Percentiles rank a stretch among this genome's conserved stretches.
Evolutionary conservation across 1,140 invertebrate genomes (phyloP).

Genomic region (Heliothis virescens): DNA sequence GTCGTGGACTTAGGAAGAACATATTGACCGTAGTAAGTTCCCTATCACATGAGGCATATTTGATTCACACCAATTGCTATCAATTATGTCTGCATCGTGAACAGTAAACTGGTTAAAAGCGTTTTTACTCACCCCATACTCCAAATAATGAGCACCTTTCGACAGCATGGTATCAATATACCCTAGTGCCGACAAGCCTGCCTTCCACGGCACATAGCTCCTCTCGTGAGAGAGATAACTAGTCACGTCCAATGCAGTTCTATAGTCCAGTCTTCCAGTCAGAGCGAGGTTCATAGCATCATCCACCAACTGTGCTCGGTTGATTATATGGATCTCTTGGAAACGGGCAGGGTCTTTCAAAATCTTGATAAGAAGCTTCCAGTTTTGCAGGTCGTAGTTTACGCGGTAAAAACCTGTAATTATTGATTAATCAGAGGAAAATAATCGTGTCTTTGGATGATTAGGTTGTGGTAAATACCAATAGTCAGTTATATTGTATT

Average conservation of each 20-base stretch:
- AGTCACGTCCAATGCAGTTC: constrained; percentile 91
- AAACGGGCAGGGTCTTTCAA: constrained; percentile 87
- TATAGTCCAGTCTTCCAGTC: constrained; percentile 87
- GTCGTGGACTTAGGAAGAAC: no score
- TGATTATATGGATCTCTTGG: constrained; percentile 90
- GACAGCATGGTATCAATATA: constrained; percentile 92
- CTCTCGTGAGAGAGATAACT: constrained; percentile 91
- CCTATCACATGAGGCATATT: no score
- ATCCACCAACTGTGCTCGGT: constrained; percentile 95
- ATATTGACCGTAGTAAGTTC: no score
- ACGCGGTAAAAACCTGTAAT: constrained; percentile 44
- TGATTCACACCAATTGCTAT: no score
- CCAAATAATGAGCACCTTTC: constrained; percentile 80
- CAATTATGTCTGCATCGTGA: no score
- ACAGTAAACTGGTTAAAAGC: no score
- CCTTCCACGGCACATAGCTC: constrained; percentile 93
- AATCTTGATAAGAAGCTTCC: constrained; percentile 91
- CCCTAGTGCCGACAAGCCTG: constrained; percentile 89
- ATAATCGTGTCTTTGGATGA: no score
- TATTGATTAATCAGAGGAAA: no score
- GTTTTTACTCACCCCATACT: constrained; percentile 39
- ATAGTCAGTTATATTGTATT: no score
- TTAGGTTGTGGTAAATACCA: no score
- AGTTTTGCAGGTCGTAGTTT: constrained; percentile 87
- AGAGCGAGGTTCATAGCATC: constrained; percentile 94